Evolutionary conservation across 1,140 invertebrate genomes (phyloP).

Genomic region (Lerema accius): DNA sequence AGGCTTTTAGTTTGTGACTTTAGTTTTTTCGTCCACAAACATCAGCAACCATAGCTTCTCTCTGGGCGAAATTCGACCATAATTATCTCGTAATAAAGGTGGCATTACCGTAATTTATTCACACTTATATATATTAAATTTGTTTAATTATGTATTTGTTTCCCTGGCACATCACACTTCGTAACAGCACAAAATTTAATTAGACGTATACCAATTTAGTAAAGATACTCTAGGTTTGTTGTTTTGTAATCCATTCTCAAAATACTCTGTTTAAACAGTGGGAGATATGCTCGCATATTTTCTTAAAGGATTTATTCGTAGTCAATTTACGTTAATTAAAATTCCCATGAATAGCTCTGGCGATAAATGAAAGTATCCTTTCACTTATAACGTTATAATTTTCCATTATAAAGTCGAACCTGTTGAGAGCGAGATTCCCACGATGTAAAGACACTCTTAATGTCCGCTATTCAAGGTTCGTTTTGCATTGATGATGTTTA

Average conservation of each 20-base stretch:
- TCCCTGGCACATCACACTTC: too few species aligned
- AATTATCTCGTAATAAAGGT: too few species aligned
- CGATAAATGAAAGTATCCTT: background rate
- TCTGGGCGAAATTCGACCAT: too few species aligned
- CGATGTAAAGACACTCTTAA: background rate
- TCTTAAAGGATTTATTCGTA: background rate
- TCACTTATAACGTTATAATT: background rate
- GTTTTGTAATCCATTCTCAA: background rate
- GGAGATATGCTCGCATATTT: background rate
- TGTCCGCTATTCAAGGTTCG: background rate
- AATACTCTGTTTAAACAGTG: background rate
- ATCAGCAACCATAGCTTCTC: too few species aligned
- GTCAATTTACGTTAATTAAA: background rate
- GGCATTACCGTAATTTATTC: too few species aligned
- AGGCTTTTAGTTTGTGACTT: too few species aligned
- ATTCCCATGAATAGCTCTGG: background rate
- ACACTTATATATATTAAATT: too few species aligned
- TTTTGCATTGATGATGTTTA: background rate
- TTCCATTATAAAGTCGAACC: background rate
- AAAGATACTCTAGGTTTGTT: background rate
- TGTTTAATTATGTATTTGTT: too few species aligned
- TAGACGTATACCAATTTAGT: background rate
- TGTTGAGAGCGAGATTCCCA: background rate
- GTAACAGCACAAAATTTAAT: background rate
- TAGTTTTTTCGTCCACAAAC: too few species aligned